Evolutionary conservation across 2,888 invertebrate genomes (phyloP), one percentile per base, ranked within the genome.

Genomic region (Eupsilia transversa): DNA sequence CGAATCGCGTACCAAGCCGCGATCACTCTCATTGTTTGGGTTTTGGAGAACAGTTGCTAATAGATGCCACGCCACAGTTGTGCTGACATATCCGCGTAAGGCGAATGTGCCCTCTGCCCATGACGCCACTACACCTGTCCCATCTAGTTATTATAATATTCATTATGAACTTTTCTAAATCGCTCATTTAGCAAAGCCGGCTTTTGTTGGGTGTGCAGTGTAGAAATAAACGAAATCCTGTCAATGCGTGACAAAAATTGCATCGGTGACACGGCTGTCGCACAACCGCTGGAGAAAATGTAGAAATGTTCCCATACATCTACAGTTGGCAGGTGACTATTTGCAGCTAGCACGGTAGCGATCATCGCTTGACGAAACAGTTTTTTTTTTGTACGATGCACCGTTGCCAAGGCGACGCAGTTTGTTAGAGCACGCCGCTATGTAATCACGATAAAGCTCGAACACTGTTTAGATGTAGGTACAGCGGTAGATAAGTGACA

Each of bases 21-120:
- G 95, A 96, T 93, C 94, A 94, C 94, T 92, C 96, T 93, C 93
- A 95, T 95, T 96, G 96, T 96, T 96, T 96, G 95, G 92, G 91
- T 92, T 86, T 91, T 90, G 90, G 93, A 91, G 92, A 93, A 92
- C 92, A 86, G 95, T 94, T 95, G 94, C 94, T 92, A 95, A 93
- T 94, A 90, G 91, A 93, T 94, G 88, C 91, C 89, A 79, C 78
- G 83, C 89, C 89, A 93, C 94, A 95, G 95, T 95, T 89, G 87
- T 80, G 87, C 91, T 86, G 84, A 87, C 90, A 91, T 90, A 91
- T 91, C 92, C 93, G 93, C 89, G 91, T 89, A 76, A 90, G 90
- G 89, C 92, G 94, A 94, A 91, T 94, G 95, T 94, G 92, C 88
- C 86, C 82, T 86, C 88, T 83, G 90, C 90, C 86, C 87, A 92